Percentiles rank a stretch among this genome's conserved stretches.
phyloP scores from a whole-genome alignment of 2,797 vertebrate species.

The Selene dorsalis region DNA sequence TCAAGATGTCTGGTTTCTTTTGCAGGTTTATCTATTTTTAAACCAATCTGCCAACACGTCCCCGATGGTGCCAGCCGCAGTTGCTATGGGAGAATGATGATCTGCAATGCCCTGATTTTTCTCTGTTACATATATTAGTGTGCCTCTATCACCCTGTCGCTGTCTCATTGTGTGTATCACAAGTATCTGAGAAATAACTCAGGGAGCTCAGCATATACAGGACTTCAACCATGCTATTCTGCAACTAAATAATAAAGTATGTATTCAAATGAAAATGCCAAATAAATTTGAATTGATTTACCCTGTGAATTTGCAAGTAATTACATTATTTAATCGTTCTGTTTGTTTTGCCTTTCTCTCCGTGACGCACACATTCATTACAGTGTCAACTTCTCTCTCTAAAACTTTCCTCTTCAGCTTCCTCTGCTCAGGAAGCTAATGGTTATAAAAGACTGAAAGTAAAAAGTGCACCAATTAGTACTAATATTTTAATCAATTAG shows the following conservation, averaged over 20 bases:
- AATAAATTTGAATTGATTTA: constrained; percentile 54
- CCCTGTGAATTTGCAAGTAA: constrained; percentile 46
- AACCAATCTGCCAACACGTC: constrained; percentile 13
- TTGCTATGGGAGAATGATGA: not conserved
- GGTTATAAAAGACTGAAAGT: constrained; percentile 14
- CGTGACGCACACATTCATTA: constrained; percentile 4
- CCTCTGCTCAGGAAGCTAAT: constrained; percentile 22
- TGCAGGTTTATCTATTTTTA: constrained; percentile 13
- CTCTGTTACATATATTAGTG: not conserved
- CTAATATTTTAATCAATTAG: constrained; percentile 33
- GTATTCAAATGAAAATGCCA: constrained; percentile 52
- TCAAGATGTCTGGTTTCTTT: not conserved
- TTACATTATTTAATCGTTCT: constrained; percentile 45
- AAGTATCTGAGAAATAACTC: constrained; percentile 20
- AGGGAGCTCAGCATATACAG: constrained; percentile 6
- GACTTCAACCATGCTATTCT: constrained; percentile 22
- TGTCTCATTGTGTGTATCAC: constrained; percentile 17
- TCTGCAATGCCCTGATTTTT: constrained; percentile 2
- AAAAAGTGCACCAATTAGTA: constrained; percentile 32
- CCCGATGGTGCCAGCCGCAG: not conserved
- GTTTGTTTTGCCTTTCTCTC: constrained; percentile 28
- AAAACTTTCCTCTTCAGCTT: constrained; percentile 14
- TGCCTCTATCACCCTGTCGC: not conserved
- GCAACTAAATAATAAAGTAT: constrained; percentile 17
- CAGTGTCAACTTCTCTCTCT: not conserved